A percentile compares a stretch with the other conserved stretches of the same genome.
Conservation (phyloP, 2,888 invertebrate genomes). For the Strigamia transsilvanica region DNA sequence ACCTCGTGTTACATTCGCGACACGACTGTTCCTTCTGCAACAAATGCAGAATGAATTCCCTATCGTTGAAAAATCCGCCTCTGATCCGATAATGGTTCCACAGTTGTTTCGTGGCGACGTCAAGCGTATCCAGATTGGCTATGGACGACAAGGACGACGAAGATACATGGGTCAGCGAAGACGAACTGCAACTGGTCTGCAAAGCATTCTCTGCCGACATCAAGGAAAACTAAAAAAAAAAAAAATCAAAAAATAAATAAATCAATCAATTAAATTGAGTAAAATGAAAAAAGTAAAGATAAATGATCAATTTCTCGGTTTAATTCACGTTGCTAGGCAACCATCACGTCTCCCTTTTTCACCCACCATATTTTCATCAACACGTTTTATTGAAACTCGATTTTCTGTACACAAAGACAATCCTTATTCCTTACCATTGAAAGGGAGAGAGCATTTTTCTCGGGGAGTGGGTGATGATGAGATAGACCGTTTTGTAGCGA, state of each 20-base stretch:
- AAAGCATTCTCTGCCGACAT: constrained; percentile 45
- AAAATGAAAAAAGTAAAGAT: background rate
- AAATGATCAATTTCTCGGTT: background rate
- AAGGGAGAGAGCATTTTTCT: constrained; percentile 52
- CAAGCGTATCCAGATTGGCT: constrained; percentile 15
- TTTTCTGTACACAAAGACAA: constrained; percentile 43
- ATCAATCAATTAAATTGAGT: background rate
- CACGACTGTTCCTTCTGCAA: constrained; percentile 51
- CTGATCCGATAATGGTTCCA: constrained; percentile 51
- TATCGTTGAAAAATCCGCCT: constrained; percentile 51
- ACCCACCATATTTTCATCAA: constrained; percentile 24
- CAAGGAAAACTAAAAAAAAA: constrained; percentile 41
- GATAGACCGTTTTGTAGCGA: constrained; percentile 51
- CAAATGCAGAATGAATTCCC: constrained; percentile 52
- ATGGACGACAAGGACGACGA: constrained; percentile 14
- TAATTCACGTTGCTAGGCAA: constrained; percentile 7
- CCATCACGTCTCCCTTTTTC: background rate
- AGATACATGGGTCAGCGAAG: background rate
- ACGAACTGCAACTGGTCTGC: constrained; percentile 37
- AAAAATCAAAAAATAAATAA: too few species aligned
- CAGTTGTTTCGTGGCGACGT: constrained; percentile 51
- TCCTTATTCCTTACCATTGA: constrained; percentile 52
- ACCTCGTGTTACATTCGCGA: constrained; percentile 51
- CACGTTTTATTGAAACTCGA: constrained; percentile 42
- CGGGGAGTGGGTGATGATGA: constrained; percentile 50